A percentile compares a stretch with the other conserved stretches of the same genome.
Evolutionary conservation across 2,797 vertebrate genomes (phyloP).

Genomic region (Hypotaenidia philippensis): DNA sequence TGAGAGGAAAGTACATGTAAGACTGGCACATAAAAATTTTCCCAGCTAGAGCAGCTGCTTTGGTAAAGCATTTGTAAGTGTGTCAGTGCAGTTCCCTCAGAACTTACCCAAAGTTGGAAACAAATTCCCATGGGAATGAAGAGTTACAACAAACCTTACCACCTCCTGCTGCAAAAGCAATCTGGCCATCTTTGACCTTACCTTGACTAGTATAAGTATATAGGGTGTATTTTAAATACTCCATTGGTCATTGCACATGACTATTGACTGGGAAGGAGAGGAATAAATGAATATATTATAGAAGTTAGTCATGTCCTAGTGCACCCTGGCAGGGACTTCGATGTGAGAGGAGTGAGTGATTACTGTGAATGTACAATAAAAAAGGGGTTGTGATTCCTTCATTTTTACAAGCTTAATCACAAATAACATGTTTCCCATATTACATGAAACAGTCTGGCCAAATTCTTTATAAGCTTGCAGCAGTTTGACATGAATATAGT

Average conservation of each 20-base stretch:
- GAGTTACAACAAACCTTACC: neutral
- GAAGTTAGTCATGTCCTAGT: neutral
- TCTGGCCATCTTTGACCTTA: conserved; percentile 25
- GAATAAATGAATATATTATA: neutral
- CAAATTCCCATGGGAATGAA: neutral
- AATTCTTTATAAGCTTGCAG: neutral
- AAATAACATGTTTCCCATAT: neutral
- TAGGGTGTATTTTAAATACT: neutral
- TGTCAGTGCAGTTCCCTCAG: neutral
- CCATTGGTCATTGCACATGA: neutral
- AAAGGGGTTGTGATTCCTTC: neutral
- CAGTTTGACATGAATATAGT: neutral
- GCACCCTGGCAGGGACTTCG: neutral
- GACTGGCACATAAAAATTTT: neutral
- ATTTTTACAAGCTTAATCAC: neutral
- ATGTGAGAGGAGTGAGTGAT: neutral
- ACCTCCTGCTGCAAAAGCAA: conserved; percentile 13
- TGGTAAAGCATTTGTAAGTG: neutral
- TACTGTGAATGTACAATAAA: neutral
- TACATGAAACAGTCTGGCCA: neutral
- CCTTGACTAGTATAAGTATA: neutral
- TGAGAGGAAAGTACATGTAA: neutral
- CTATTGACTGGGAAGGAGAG: neutral
- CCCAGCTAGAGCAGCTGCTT: neutral
- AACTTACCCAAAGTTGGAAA: neutral